Conservation (phyloP, 2,888 invertebrate species). For the Drosophila cyrtoloma region DNA sequence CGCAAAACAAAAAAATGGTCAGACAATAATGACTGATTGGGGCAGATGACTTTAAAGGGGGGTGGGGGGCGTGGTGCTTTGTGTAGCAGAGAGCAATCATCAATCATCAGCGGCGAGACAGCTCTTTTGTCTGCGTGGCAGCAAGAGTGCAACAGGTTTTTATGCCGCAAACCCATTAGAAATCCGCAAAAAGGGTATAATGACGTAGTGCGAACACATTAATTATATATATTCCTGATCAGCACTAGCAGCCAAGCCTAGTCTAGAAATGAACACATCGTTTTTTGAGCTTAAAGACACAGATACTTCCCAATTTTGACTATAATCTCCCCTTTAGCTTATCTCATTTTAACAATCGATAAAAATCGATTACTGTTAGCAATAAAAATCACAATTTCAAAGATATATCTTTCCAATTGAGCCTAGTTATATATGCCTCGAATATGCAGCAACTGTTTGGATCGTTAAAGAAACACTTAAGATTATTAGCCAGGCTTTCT, state of each 20-base stretch:
- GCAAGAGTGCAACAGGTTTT: constrained; percentile 1
- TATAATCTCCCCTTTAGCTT: not conserved
- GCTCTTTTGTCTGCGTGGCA: constrained; percentile 1
- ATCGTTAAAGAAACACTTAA: not conserved
- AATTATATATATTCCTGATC: not conserved
- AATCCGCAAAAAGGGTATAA: not conserved
- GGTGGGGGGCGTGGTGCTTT: not conserved
- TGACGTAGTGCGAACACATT: not conserved
- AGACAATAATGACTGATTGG: constrained; percentile 12
- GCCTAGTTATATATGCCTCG: no score
- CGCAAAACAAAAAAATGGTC: constrained; percentile 31
- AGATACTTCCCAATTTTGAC: not conserved
- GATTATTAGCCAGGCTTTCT: not conserved
- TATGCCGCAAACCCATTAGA: not conserved
- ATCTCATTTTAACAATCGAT: not conserved
- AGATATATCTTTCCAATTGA: not conserved
- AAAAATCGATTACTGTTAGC: not conserved
- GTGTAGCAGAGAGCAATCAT: not conserved
- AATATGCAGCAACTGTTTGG: not conserved
- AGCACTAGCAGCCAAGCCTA: not conserved
- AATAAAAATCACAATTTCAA: not conserved
- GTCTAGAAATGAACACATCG: no score
- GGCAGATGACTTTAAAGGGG: not conserved
- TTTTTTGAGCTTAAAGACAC: not conserved
- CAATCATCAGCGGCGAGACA: not conserved